Evolutionary conservation across 2,797 vertebrate species (phyloP).

Genomic region (Pelodytes ibericus): DNA sequence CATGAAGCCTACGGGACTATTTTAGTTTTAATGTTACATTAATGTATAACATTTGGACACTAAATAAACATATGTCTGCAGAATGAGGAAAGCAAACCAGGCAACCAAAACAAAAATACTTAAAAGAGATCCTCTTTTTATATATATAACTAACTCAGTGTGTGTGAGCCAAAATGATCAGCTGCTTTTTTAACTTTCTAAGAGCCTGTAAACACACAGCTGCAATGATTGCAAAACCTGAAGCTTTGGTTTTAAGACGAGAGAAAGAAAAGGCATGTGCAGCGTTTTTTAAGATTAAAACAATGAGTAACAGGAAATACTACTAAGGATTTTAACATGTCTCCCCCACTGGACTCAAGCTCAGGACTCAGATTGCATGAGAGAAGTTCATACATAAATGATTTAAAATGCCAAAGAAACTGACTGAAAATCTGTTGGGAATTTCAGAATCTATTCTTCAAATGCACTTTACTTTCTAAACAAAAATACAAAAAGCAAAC

Average conservation of each 20-base stretch:
- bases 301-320: constrained; percentile 38
- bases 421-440: constrained; percentile 25
- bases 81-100: constrained; percentile 9
- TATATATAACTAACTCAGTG: background rate
- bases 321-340: constrained; percentile 23
- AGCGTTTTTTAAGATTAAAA: constrained; percentile 41
- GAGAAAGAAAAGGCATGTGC: constrained; percentile 13
- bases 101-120: background rate
- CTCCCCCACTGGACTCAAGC: constrained; percentile 34
- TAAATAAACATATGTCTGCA: background rate
- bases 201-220: constrained; percentile 57
- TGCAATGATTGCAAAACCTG: constrained; percentile 57
- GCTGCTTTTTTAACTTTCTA: constrained; percentile 29
- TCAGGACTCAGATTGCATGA: constrained; percentile 2
- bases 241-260: constrained; percentile 52
- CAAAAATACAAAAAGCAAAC: too few relatives aligned
- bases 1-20: too few relatives aligned
- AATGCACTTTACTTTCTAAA: background rate
- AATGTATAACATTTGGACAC: background rate
- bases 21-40: too few relatives aligned
- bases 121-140: constrained; percentile 14
- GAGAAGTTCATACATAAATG: constrained; percentile 17
- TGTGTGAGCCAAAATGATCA: background rate
- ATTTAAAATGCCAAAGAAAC: constrained; percentile 18
- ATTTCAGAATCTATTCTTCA: constrained; percentile 6